phyloP scores from a whole-genome alignment of 2,797 vertebrate species.

The Rhodeus uyekii region DNA sequence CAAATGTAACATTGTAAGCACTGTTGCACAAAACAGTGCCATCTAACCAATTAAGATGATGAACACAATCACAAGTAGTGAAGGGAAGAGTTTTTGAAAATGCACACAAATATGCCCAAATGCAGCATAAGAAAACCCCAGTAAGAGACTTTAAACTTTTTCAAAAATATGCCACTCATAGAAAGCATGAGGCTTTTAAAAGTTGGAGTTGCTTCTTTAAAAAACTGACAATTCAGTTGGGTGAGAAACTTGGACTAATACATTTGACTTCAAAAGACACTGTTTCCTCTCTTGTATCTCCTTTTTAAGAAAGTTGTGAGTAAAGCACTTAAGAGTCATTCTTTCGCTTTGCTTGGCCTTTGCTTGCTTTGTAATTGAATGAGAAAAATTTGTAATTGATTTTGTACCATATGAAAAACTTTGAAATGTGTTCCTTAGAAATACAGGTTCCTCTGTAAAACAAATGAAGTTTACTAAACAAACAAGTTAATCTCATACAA shows the following conservation, averaged over 20 bases:
- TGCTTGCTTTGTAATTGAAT: not conserved
- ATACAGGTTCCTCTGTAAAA: not conserved
- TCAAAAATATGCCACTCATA: slow-evolving; percentile 8
- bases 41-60: slow-evolving; percentile 46
- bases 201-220: not conserved
- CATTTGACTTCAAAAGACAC: too few species aligned
- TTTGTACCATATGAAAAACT: not conserved
- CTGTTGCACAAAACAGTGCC: slow-evolving; percentile 50
- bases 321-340: not conserved
- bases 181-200: not conserved
- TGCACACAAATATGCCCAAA: slow-evolving; percentile 18
- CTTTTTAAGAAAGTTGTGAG: not conserved
- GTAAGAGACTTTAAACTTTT: slow-evolving; percentile 27
- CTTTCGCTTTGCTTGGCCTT: not conserved
- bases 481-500: not conserved
- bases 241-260: slow-evolving; percentile 5
- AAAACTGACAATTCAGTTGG: not conserved
- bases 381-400: not conserved
- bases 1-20: slow-evolving; percentile 38
- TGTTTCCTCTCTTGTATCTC: not conserved
- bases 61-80: slow-evolving; percentile 40
- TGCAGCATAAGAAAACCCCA: not conserved
- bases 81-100: slow-evolving; percentile 49
- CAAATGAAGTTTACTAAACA: not conserved
- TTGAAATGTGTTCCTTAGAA: not conserved